Conservation (phyloP, 2,888 invertebrate genomes). For the Apodemia duryi region DNA sequence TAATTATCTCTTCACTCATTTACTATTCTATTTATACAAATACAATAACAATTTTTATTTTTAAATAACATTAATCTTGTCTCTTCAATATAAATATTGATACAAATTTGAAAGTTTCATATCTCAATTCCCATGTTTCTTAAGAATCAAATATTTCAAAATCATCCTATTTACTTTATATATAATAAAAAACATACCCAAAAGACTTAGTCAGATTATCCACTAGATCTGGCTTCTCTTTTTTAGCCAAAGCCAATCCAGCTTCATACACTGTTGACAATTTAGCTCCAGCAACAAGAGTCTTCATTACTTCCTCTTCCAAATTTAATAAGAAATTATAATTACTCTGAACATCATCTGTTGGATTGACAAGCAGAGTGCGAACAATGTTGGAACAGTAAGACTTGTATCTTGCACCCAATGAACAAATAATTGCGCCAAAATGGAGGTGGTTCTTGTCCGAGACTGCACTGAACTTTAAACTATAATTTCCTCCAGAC, state of each 20-base stretch:
- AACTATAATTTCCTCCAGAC: constrained; percentile 97
- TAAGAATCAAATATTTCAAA: not conserved
- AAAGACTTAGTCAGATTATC: constrained; percentile 96
- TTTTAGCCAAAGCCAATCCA: constrained; percentile 89
- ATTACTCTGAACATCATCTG: constrained; percentile 86
- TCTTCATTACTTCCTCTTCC: constrained; percentile 94
- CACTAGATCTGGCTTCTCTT: constrained; percentile 90
- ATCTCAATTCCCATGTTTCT: not conserved
- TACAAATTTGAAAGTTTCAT: too few species aligned
- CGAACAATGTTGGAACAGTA: constrained; percentile 99
- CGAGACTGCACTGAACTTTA: constrained; percentile 97
- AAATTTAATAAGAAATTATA: constrained; percentile 94
- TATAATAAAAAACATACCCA: constrained; percentile 76
- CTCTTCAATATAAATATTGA: too few species aligned
- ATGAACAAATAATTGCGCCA: constrained; percentile 95
- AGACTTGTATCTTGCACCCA: constrained; percentile 97
- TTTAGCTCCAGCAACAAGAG: constrained; percentile 89
- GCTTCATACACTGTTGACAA: constrained; percentile 93
- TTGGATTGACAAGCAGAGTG: constrained; percentile 97
- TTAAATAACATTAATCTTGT: too few species aligned
- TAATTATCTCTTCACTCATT: too few species aligned
- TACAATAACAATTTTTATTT: too few species aligned
- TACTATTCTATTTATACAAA: too few species aligned
- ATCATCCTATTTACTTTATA: too few species aligned
- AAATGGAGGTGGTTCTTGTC: constrained; percentile 97